These are phyloP conservation scores for Microcebus ravelobensis DNA, from an alignment of 2,113 vertebrate species.

Conservation along the genomic window DNA sequence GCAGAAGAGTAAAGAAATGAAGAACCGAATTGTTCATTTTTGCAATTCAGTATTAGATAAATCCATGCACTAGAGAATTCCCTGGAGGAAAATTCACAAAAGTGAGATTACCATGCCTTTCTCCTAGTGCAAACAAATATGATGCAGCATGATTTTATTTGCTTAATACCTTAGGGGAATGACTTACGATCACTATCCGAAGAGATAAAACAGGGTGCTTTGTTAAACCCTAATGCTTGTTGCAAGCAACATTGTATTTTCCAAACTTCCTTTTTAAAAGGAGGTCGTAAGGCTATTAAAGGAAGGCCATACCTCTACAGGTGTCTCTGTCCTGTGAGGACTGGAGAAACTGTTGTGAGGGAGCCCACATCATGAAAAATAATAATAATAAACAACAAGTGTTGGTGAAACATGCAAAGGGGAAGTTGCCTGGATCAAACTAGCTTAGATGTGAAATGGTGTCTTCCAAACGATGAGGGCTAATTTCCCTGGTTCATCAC, in stretches of 20 bases:
- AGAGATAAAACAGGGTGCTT: conserved; percentile 42
- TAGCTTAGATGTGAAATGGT: background rate
- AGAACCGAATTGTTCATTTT: conserved; percentile 19
- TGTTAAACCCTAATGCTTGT: background rate
- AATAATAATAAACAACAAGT: background rate
- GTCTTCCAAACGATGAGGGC: background rate
- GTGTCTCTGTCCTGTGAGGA: background rate
- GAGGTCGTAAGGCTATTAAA: background rate
- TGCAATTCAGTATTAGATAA: conserved; percentile 22
- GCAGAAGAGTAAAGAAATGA: background rate
- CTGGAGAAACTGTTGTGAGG: background rate
- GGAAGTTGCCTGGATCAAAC: background rate
- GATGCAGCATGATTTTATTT: conserved; percentile 39
- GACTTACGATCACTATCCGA: conserved; percentile 3
- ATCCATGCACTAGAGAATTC: background rate
- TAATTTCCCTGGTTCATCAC: background rate
- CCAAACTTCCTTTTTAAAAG: background rate
- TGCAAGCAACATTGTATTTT: background rate
- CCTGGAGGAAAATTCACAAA: conserved; percentile 51
- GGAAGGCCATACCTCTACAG: background rate
- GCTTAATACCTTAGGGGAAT: conserved; percentile 41
- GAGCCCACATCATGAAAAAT: background rate
- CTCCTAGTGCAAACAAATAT: background rate
- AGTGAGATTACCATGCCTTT: background rate
- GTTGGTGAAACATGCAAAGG: background rate